Evolutionary conservation across 1,140 invertebrate genomes (phyloP), one percentile per base, ranked within the genome.

Genomic region (Acromyrmex echinatior): DNA sequence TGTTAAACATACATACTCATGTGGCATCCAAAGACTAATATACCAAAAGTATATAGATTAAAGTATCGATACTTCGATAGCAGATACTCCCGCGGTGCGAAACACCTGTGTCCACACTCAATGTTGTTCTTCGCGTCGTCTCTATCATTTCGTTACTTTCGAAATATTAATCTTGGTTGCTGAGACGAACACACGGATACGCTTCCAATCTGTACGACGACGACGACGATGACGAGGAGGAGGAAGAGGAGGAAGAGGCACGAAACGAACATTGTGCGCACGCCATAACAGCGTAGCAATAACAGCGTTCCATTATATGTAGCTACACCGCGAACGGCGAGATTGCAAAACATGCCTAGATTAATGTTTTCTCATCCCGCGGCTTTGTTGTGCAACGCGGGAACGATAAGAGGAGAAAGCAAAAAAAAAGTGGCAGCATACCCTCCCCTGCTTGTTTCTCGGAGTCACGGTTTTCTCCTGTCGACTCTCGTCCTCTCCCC

Each of bases 301-400:
- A 95, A 95, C 94, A 94, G 94, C 89, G 94, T 95, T 94, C 92
- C 93, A 93, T 94, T 94, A 94, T 94, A 93, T 92, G 90, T 91
- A 93, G 89, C 91, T 93, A 94, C 93, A 92, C 91, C 92, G 91
- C 87, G 90, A 88, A 92, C 76, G 88, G 92, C 86, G 92, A 95
- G 94, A 95, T 94, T 94, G 91, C 95, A 95, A 95, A 95, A 95
- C 94, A 94, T 94, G 94, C 92, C 94, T 95, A 95, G 95, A 95
- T 95, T 95, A 95, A 95, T 95, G 94, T 95, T 95, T 95, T 95
- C 95, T 95, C 94, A 95, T 95, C 87, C 94, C 94, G 91, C 90
- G 86, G 89, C 88, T 90, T 91, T 88, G 87, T 91, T 91, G 89
- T 88, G 90, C 87, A 87, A 88, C 78, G 74, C 63, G 65, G 39